Conservation (phyloP, 2,888 invertebrate genomes). For the Aleiodes testaceus region DNA sequence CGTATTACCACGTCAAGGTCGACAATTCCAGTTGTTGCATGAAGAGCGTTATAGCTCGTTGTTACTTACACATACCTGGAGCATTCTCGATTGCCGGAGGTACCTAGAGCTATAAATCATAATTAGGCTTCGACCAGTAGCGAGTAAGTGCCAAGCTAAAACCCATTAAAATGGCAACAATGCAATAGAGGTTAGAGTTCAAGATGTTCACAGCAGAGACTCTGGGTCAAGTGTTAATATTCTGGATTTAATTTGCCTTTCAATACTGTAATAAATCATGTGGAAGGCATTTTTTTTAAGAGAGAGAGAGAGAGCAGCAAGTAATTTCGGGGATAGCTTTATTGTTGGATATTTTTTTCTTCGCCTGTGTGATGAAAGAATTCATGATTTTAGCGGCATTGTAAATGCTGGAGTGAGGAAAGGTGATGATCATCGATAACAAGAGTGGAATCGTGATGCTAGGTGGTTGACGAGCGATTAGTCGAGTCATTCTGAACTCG, state of each 20-base stretch:
- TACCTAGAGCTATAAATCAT: slow-evolving; percentile 66
- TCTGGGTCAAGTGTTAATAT: slow-evolving; percentile 27
- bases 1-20: slow-evolving; percentile 36
- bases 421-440: slow-evolving; percentile 32
- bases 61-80: slow-evolving; percentile 19
- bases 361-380: background rate
- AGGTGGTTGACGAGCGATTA: slow-evolving; percentile 34
- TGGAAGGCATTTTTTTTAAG: background rate
- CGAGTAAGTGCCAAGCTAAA: slow-evolving; percentile 61
- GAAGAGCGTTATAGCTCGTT: background rate
- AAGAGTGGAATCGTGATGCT: slow-evolving; percentile 15
- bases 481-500: slow-evolving; percentile 59
- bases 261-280: slow-evolving; percentile 23
- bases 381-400: background rate
- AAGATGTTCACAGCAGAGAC: slow-evolving; percentile 42
- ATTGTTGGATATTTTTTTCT: too few species aligned
- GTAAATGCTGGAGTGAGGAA: slow-evolving; percentile 21
- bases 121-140: slow-evolving; percentile 67
- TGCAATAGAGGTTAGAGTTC: slow-evolving; percentile 54
- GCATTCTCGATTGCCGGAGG: slow-evolving; percentile 30
- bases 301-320: too few species aligned
- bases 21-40: slow-evolving; percentile 18
- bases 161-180: slow-evolving; percentile 68
- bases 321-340: too few species aligned
- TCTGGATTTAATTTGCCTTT: slow-evolving; percentile 23